phyloP scores from a whole-genome alignment of 2,113 vertebrate species.

The Ictalurus punctatus region DNA sequence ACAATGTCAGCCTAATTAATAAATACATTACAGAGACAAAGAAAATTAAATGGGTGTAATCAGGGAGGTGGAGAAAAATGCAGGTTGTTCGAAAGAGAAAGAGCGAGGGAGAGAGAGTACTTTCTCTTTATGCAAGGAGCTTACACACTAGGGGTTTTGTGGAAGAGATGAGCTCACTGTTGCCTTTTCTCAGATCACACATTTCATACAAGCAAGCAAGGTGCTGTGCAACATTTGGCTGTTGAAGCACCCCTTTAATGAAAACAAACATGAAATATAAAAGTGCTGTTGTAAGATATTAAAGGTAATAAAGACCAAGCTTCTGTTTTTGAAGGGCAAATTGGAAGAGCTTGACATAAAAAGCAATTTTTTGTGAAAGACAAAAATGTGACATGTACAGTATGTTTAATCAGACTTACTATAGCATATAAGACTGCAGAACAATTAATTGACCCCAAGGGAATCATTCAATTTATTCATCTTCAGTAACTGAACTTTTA shows the following conservation, averaged over 20 bases:
- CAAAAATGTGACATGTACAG: neutral
- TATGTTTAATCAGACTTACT: neutral
- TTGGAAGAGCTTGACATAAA: neutral
- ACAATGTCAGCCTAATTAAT: neutral
- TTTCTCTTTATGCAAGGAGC: slow-evolving; percentile 69
- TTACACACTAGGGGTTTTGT: slow-evolving; percentile 66
- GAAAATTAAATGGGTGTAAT: slow-evolving; percentile 23
- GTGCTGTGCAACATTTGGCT: slow-evolving; percentile 52
- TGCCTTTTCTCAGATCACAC: slow-evolving; percentile 52
- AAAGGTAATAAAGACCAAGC: slow-evolving; percentile 18
- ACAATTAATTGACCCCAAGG: neutral
- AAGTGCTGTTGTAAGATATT: neutral
- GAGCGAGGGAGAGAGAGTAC: slow-evolving; percentile 46
- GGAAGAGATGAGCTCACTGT: slow-evolving; percentile 61
- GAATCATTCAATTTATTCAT: neutral
- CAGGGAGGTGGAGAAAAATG: slow-evolving; percentile 38
- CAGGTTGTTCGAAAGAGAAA: neutral
- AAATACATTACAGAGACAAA: neutral
- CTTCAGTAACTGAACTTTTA: neutral
- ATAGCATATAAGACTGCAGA: neutral
- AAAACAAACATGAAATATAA: slow-evolving; percentile 46
- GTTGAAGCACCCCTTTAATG: slow-evolving; percentile 54
- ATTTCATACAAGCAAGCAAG: slow-evolving; percentile 56
- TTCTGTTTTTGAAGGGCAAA: neutral
- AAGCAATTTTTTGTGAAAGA: neutral